phyloP scores from a whole-genome alignment of 2,113 vertebrate genomes.

The Pholis gunnellus region DNA sequence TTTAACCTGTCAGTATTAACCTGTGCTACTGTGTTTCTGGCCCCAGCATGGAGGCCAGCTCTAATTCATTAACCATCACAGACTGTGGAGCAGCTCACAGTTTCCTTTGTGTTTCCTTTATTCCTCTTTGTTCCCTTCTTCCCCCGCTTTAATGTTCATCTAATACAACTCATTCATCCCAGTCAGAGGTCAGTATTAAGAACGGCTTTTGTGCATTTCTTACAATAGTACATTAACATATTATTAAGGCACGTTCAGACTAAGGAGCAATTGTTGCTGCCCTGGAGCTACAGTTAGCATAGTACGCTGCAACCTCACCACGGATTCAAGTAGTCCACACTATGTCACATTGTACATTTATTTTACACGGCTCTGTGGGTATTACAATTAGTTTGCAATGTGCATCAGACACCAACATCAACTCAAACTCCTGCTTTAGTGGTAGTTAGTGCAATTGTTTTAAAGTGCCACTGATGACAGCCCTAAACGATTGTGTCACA shows the following conservation, averaged over 20 bases:
- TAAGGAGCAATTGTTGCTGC: conserved; percentile 22
- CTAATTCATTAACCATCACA: conserved; percentile 50
- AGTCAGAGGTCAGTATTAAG: conserved; percentile 60
- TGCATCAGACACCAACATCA: neutral
- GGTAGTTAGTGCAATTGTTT: neutral
- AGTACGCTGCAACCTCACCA: neutral
- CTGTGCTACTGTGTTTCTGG: conserved; percentile 62
- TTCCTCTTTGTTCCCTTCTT: conserved; percentile 24
- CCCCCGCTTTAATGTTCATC: conserved; percentile 45
- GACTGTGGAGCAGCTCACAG: conserved; percentile 38
- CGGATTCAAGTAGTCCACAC: neutral
- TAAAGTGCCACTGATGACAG: neutral
- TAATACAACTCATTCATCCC: conserved; percentile 40
- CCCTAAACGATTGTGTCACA: neutral
- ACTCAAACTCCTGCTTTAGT: conserved; percentile 4
- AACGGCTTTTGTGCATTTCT: conserved; percentile 52
- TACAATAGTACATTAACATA: conserved; percentile 48
- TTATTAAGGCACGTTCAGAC: conserved; percentile 39
- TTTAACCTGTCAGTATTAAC: conserved; percentile 51
- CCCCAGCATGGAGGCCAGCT: conserved; percentile 43
- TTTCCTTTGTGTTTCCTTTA: conserved; percentile 53
- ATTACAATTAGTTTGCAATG: conserved; percentile 24
- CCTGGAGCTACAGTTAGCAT: conserved; percentile 17
- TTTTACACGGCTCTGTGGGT: conserved; percentile 16
- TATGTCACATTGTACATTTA: neutral